Evolutionary conservation across 2,888 invertebrate genomes (phyloP), one percentile per base, ranked within the genome.

Genomic region (Caenorhabditis doughertyi): DNA sequence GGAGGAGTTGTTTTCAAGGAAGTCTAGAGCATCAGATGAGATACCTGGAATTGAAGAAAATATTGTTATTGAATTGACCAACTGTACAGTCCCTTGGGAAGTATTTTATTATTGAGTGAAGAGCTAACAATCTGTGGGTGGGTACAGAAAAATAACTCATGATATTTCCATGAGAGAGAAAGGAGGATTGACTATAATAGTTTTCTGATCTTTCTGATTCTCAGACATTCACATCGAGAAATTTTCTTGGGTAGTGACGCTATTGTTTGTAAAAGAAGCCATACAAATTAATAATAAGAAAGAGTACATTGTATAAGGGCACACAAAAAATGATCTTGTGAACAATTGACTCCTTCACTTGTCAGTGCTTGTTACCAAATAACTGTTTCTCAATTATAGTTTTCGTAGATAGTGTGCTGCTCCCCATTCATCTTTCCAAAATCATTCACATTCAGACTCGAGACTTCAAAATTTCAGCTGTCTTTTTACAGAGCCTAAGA

Each of bases 41-140:
- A n/a, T 55, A 55, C 29, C 55, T 29, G 32, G 55, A 55, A 55
- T 32, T 8, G 18, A n/a, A 51, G n/a, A n/a, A 8, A 32, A 0
- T 29, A 0, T 25, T 32, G 32, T 29, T 55, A 32, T 25, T 25
- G 25, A 51, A 25, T 11, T 23, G 9, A 16, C 27, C 32, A 29
- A 29, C 55, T 55, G n/a, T 55, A 55, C 55, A 55, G 55, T 55
- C 55, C 27, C 55, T n/a, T 55, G 55, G 18, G 55, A 55, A 23
- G 5, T n/a, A 44, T n/a, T 16, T 44, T 25, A 25, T 3, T 49
- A 21, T 44, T 44, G 5, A n/a, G 13, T 4, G 18, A 49, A 5
- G 23, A 49, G n/a, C n/a, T n/a, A n/a, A n/a, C n/a, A n/a, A n/a
- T n/a, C n/a, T n/a, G n/a, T n/a, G n/a, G n/a, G n/a, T n/a, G n/a